These are phyloP conservation scores for Macropus fuliginosus DNA, from an alignment of 2,797 vertebrate genomes.

Conservation along the genomic window DNA sequence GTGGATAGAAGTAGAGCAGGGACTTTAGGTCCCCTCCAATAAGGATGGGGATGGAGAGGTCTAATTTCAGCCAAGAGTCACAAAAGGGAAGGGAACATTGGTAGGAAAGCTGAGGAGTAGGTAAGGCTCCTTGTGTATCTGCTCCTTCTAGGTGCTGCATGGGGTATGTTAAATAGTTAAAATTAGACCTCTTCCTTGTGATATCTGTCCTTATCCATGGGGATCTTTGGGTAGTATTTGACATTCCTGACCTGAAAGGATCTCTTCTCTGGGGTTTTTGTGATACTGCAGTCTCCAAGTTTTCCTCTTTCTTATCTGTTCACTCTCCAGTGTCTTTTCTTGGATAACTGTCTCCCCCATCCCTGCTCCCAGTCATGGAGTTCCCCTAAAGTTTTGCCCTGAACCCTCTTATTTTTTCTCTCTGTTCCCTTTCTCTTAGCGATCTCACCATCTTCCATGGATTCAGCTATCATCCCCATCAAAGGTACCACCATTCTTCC, in stretches of 20 bases:
- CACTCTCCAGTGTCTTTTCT: neutral
- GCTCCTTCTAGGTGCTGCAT: neutral
- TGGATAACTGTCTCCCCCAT: neutral
- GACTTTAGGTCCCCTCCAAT: neutral
- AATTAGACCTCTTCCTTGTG: neutral
- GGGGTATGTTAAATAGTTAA: neutral
- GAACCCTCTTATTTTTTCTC: neutral
- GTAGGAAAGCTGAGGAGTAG: neutral
- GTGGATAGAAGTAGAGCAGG: neutral
- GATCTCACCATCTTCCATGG: neutral
- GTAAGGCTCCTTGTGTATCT: neutral
- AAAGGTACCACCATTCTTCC: neutral
- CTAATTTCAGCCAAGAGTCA: neutral
- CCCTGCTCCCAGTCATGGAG: neutral
- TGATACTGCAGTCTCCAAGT: neutral
- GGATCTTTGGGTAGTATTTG: neutral
- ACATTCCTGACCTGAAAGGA: neutral
- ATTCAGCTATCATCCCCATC: neutral
- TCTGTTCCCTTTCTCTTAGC: neutral
- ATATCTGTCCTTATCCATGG: neutral
- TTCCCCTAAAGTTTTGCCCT: neutral
- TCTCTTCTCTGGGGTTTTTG: neutral
- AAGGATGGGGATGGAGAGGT: neutral
- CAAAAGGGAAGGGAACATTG: neutral
- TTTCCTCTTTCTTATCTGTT: neutral